These are phyloP conservation scores for Columba janthina DNA, from an alignment of 2,113 vertebrate genomes.

Conservation along the genomic window DNA sequence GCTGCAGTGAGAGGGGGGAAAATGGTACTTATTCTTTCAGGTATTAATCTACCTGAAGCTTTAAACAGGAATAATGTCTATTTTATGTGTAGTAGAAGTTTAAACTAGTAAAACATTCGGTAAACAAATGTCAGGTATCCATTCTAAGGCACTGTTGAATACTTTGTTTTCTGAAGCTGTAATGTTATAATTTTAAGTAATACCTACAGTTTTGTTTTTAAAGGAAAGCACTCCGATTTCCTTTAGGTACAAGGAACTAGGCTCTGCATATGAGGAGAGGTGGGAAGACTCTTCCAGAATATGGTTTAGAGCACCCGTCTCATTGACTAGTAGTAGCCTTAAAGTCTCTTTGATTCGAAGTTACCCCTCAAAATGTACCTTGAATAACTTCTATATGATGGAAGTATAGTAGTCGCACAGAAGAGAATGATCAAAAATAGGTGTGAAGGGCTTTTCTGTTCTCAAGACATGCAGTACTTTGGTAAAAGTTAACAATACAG, in stretches of 20 bases:
- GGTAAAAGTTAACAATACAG: not conserved
- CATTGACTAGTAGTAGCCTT: not conserved
- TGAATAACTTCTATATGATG: not conserved
- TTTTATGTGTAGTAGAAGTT: not conserved
- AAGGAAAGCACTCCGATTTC: not conserved
- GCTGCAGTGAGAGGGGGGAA: not conserved
- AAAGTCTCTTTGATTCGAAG: not conserved
- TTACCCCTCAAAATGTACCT: not conserved
- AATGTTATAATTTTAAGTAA: not conserved
- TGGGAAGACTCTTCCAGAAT: not conserved
- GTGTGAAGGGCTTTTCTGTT: not conserved
- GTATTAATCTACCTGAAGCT: not conserved
- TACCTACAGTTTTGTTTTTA: not conserved
- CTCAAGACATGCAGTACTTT: not conserved
- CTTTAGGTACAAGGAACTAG: not conserved
- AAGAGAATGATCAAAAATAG: not conserved
- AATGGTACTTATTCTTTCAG: not conserved
- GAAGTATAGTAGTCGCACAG: not conserved
- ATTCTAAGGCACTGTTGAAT: not conserved
- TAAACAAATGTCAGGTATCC: not conserved
- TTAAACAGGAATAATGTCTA: not conserved
- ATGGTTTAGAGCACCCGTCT: not conserved
- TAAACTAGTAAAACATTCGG: not conserved
- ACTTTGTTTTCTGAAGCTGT: not conserved
- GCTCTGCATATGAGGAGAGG: not conserved